A percentile compares a stretch with the other conserved stretches of the same genome.
Evolutionary conservation across 2,888 invertebrate genomes (phyloP).

Genomic region (Rhingia campestris): DNA sequence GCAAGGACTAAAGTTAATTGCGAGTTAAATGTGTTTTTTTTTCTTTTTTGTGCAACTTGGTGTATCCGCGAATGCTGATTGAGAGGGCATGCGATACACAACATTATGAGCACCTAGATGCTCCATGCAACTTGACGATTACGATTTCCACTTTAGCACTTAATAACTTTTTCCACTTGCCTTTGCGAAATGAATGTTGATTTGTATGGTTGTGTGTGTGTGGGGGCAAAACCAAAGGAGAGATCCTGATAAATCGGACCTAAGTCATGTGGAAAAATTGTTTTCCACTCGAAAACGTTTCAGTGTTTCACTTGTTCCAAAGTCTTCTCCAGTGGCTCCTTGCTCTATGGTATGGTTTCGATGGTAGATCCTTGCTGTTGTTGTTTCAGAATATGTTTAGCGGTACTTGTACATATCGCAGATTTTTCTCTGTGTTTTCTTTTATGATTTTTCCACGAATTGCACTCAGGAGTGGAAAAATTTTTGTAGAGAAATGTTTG

Average conservation of each 20-base stretch:
- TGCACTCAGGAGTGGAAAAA: constrained; percentile 65
- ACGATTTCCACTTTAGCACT: constrained; percentile 71
- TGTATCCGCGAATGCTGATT: constrained; percentile 55
- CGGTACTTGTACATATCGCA: constrained; percentile 1
- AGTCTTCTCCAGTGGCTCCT: constrained; percentile 38
- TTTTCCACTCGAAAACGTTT: constrained; percentile 74
- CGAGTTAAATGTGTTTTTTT: constrained; percentile 27
- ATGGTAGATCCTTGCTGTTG: constrained; percentile 7
- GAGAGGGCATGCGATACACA: neutral
- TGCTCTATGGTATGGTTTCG: neutral
- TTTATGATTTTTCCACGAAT: constrained; percentile 60
- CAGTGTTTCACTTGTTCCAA: constrained; percentile 72
- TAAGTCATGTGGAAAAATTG: constrained; percentile 74
- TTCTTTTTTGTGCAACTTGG: constrained; percentile 26
- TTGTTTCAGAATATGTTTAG: constrained; percentile 29
- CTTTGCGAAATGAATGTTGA: constrained; percentile 7
- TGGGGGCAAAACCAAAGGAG: constrained; percentile 23
- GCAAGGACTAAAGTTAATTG: constrained; percentile 73
- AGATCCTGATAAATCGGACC: constrained; percentile 47
- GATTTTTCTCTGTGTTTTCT: constrained; percentile 32
- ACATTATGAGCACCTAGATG: too few species aligned
- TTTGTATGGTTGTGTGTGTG: constrained; percentile 1
- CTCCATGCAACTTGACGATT: constrained; percentile 5
- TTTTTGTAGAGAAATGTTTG: constrained; percentile 8
- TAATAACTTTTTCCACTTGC: constrained; percentile 68